Evolutionary conservation across 2,888 invertebrate species (phyloP), one percentile per base, ranked within the genome.

Genomic region (Hermaeophaga mercurialis): DNA sequence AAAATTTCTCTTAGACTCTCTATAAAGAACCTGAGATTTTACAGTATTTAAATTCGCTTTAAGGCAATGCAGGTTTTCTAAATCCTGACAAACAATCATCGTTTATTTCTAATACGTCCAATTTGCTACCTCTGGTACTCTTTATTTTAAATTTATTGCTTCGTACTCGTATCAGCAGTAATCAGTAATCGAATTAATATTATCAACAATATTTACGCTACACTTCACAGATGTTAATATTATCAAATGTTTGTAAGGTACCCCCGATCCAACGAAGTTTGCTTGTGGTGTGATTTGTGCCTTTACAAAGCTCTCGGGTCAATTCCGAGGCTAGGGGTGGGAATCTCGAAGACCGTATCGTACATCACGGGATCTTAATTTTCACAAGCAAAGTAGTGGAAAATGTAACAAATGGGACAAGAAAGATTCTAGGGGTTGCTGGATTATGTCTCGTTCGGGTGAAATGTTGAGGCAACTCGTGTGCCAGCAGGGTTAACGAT

Each of bases 351-450:
- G 50, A 49, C 46, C 34, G 49, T 34, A 46, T 34, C 39, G 41
- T 46, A 54, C 36, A 38, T 43, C 50, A 41, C 46, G 19, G 33
- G 48, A 52, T 43, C 55, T 36, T 41, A 48, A 43, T 52, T 50
- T 53, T 47, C 52, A 26, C 52, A 50, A 47, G 59, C 39, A 46
- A 41, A 59, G 56, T 56, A 59, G 55, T 52, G 44, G 55, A 53
- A 56, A 54, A 49, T 36, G 48, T 54, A 58, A 61, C 61, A 61
- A 63, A 63, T 54, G 61, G 58, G 59, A 64, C 61, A 54, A 44
- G 56, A 59, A 56, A 52, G 60, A 60, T 62, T 55, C 54, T 56
- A 38, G 54, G 56, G 63, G 49, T 48, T 54, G 54, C 53, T 24
- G 61, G 61, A 59, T 64, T 63, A 63, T 57, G 63, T 58, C 56